Evolutionary conservation across 2,113 vertebrate genomes (phyloP), one percentile per base, ranked within the genome.

Genomic region (Sterna hirundo): DNA sequence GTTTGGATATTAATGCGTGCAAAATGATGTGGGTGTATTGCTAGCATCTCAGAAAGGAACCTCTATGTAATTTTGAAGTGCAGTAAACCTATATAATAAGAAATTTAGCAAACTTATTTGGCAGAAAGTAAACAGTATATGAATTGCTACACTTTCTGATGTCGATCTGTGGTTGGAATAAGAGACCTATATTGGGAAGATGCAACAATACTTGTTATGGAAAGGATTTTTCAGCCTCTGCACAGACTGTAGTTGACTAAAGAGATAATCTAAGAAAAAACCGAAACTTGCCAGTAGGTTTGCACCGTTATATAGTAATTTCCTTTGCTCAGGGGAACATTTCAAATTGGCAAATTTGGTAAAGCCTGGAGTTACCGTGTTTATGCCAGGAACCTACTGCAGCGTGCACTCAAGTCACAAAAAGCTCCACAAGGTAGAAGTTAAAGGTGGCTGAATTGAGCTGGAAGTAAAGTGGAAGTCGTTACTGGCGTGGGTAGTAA

Each of bases 401-500:
- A 49, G 42, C 36, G 30, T 18, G 22, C 36, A 3, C 29, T 65
- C 11, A 1, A 52, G n/a, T 52, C 5, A 4, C n/a, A 49, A 25
- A 71, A 60, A 90, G 17, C n/a, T 87, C 8, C 19, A 14, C 20
- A 9, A 46, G 54, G 34, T 23, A 9, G 70, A 60, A 82, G 32
- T 38, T 60, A 40, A 74, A 94, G 34, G 61, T 90, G 68, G 42
- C 60, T 74, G 68, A 62, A 30, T 74, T 66, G 32, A 80, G 15
- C 36, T 93, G 78, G 34, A 46, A 62, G 44, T 49, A 10, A 82
- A 30, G 44, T 66, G 54, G 57, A 66, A 83, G 52, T 49, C 23
- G 0, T 15, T 69, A 17, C 16, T 46, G 66, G 29, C 0, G 1
- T 9, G 27, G 61, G 52, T 11, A 42, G 34, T 57, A 11, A 64